A percentile compares a stretch with the other conserved stretches of the same genome.
Conservation (phyloP, 1,140 invertebrate genomes). For the Hormaphis cornu region DNA sequence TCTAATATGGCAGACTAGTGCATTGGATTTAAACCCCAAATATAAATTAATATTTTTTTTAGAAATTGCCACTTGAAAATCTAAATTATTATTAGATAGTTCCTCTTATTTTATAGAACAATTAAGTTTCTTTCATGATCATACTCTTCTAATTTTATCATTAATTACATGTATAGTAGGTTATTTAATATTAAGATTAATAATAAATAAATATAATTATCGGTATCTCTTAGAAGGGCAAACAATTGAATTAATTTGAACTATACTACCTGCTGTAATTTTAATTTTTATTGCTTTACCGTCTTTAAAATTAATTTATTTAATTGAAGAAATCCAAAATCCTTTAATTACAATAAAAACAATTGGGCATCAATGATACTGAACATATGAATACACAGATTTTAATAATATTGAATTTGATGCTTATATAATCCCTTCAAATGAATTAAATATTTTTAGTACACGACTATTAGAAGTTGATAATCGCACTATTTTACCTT, state of each 20-base stretch:
- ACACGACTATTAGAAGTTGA: conserved; percentile 51
- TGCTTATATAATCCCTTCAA: conserved; percentile 50
- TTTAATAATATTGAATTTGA: conserved; percentile 52
- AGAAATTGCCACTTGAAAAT: conserved; percentile 46
- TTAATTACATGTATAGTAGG: conserved; percentile 42
- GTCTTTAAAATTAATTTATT: conserved; percentile 51
- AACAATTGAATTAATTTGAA: conserved; percentile 55
- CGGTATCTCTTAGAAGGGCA: conserved; percentile 44
- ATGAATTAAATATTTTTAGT: conserved; percentile 48
- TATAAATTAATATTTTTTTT: conserved; percentile 48
- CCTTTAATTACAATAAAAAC: conserved; percentile 50
- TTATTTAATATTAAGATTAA: conserved; percentile 34
- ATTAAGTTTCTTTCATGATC: conserved; percentile 52
- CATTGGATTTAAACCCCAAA: conserved; percentile 51
- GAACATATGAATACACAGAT: conserved; percentile 57
- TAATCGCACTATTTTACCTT: conserved; percentile 50
- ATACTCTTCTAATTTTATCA: conserved; percentile 48
- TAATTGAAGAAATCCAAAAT: conserved; percentile 51
- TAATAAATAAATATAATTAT: conserved; percentile 41
- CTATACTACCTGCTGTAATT: conserved; percentile 50
- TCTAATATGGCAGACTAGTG: conserved; percentile 50
- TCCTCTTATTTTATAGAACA: conserved; percentile 50
- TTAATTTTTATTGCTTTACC: conserved; percentile 55
- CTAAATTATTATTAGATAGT: conserved; percentile 48
- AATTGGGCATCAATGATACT: conserved; percentile 59